Evolutionary conservation across 2,113 vertebrate genomes (phyloP), one percentile per base, ranked within the genome.

Genomic region (Cynoglossus semilaevis): DNA sequence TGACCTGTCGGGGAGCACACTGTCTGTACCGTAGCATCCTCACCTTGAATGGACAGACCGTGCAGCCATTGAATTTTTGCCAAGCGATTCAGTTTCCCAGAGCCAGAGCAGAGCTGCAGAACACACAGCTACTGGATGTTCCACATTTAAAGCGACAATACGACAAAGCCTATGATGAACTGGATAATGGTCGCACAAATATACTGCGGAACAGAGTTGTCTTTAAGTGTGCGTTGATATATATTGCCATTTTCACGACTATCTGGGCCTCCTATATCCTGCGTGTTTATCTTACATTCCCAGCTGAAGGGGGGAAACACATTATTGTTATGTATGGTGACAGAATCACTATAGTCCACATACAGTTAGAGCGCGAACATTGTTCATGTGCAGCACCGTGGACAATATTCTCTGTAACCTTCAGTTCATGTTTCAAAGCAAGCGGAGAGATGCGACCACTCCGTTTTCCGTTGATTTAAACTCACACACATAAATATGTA

Each of bases 111-210:
- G 9, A 4, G 10, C 29, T 16, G 11, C 1, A 1, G 1, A n/a
- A 41, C n/a, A 19, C 13, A 48, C 59, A 65, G 37, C 61, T 16
- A 52, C 57, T 29, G 37, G 52, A 62, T 37, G 37, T 36, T 35
- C 50, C 7, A 41, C 54, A 9, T 44, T 58, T 59, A 52, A 60
- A 58, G 29, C 9, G 15, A 35, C 8, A 50, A 56, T 16, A 46
- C 43, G 56, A 17, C 15, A 46, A 15, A 37, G 49, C 22, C 43
- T 40, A 55, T 74, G 58, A 71, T 68, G 10, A 55, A 64, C 22
- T 19, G 34, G 53, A 17, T 49, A 35, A 50, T 46, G 40, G 59
- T 48, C 69, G 15, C 5, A 43, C 2, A 9, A 11, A 13, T 36
- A 0, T 47, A 34, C 7, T 51, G n/a, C 13, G 16, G 15, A 29